phyloP scores from a whole-genome alignment of 2,797 vertebrate genomes.

The Gymnocypris eckloni region DNA sequence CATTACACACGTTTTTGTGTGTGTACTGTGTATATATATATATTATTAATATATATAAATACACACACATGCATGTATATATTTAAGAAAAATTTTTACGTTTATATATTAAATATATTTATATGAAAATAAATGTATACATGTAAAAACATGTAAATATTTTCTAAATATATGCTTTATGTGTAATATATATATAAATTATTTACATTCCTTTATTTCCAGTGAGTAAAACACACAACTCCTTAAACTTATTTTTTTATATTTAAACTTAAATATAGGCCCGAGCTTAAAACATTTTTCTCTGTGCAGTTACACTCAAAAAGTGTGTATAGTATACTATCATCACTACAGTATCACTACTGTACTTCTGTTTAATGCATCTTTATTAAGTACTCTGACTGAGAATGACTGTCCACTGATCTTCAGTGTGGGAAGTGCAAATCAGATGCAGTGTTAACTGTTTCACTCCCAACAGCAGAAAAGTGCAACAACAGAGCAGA shows the following conservation, averaged over 20 bases:
- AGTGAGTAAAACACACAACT: background rate
- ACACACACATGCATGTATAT: no score
- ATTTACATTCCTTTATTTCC: background rate
- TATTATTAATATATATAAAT: no score
- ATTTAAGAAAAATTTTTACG: no score
- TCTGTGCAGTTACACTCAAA: background rate
- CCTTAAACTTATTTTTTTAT: background rate
- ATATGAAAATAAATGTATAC: no score
- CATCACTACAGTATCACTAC: no score
- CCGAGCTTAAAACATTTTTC: background rate
- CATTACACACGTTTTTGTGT: no score
- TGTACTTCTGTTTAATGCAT: slow-evolving; percentile 9
- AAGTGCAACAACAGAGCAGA: background rate
- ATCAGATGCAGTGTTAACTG: background rate
- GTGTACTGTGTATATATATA: no score
- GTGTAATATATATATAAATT: background rate
- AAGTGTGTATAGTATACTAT: background rate
- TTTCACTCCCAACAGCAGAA: background rate
- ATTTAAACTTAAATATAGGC: background rate
- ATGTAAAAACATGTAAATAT: no score
- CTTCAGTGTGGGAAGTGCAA: background rate
- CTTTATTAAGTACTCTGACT: background rate
- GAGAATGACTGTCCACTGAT: background rate
- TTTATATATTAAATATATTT: no score
- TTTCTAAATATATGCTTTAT: no score